Evolutionary conservation across 1,140 invertebrate species (phyloP).

Genomic region (Chrysopa pallens): DNA sequence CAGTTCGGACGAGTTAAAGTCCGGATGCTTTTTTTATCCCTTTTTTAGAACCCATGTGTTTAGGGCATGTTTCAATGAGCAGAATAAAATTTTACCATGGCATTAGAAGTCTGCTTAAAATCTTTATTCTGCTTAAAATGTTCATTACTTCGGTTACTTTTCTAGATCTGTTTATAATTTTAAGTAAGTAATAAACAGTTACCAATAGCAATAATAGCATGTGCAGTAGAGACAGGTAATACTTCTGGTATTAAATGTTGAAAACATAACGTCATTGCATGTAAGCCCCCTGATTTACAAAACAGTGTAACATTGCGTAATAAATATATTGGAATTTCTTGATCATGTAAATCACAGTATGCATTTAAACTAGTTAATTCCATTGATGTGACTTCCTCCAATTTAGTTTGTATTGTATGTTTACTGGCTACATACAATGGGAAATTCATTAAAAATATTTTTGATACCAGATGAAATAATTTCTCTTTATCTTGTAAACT

Average conservation of each 20-base stretch:
- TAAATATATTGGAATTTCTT: slow-evolving; percentile 77
- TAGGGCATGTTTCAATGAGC: too few species aligned
- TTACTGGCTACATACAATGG: slow-evolving; percentile 85
- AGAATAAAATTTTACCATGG: too few species aligned
- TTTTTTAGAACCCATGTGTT: too few species aligned
- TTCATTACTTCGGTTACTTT: too few species aligned
- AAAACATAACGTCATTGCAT: slow-evolving; percentile 70
- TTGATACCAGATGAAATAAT: slow-evolving; percentile 57
- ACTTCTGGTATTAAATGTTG: slow-evolving; percentile 50
- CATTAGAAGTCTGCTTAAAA: too few species aligned
- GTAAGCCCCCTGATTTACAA: slow-evolving; percentile 74
- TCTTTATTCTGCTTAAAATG: too few species aligned
- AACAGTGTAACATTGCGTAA: slow-evolving; percentile 80
- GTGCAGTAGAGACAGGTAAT: slow-evolving; percentile 69
- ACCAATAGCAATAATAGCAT: slow-evolving; percentile 69
- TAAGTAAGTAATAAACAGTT: slow-evolving; percentile 1
- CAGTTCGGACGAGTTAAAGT: too few species aligned
- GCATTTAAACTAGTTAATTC: slow-evolving; percentile 58
- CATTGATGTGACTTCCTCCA: slow-evolving; percentile 59
- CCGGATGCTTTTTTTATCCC: too few species aligned
- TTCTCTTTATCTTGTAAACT: slow-evolving; percentile 54
- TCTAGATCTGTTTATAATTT: too few species aligned
- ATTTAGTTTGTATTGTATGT: slow-evolving; percentile 52
- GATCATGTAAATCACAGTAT: slow-evolving; percentile 83
- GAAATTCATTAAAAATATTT: slow-evolving; percentile 74